Conservation (phyloP, 2,888 invertebrate genomes). For the Eumerus sabulonum region DNA sequence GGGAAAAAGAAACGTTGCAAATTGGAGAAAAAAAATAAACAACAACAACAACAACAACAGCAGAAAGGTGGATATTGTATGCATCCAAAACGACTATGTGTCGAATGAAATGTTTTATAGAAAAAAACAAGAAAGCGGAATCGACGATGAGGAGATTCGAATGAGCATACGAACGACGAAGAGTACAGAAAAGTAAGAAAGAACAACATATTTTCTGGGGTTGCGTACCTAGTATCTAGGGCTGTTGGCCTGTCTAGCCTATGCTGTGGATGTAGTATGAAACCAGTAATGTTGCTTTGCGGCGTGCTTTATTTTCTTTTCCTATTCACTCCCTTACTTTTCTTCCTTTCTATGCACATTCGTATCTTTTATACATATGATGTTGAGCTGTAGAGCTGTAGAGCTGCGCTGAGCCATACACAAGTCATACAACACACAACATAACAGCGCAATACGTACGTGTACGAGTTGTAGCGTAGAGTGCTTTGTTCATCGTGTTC, state of each 20-base stretch:
- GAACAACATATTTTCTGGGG: constrained; percentile 33
- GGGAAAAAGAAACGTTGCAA: too few relatives aligned
- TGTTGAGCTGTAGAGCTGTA: not conserved
- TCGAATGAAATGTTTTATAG: constrained; percentile 23
- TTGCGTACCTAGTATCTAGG: constrained; percentile 14
- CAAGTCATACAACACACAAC: too few relatives aligned
- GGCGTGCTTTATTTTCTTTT: constrained; percentile 42
- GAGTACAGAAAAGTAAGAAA: not conserved
- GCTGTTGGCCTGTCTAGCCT: not conserved
- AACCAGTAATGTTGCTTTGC: constrained; percentile 9
- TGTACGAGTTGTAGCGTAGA: too few relatives aligned
- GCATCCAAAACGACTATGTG: constrained; percentile 29
- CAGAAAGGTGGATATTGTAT: constrained; percentile 13
- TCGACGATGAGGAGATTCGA: constrained; percentile 37
- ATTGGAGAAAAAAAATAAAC: too few relatives aligned
- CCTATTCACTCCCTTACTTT: constrained; percentile 35
- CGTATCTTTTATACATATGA: constrained; percentile 17
- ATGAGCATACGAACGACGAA: constrained; percentile 14
- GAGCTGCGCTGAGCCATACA: too few relatives aligned
- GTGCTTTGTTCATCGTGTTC: constrained; percentile 66
- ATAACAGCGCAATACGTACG: not conserved
- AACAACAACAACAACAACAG: too few relatives aligned
- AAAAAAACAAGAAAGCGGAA: constrained; percentile 65
- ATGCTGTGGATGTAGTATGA: constrained; percentile 13
- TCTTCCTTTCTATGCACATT: constrained; percentile 39